Evolutionary conservation across 2,888 invertebrate species (phyloP).

Genomic region (Drosophila kuntzei): DNA sequence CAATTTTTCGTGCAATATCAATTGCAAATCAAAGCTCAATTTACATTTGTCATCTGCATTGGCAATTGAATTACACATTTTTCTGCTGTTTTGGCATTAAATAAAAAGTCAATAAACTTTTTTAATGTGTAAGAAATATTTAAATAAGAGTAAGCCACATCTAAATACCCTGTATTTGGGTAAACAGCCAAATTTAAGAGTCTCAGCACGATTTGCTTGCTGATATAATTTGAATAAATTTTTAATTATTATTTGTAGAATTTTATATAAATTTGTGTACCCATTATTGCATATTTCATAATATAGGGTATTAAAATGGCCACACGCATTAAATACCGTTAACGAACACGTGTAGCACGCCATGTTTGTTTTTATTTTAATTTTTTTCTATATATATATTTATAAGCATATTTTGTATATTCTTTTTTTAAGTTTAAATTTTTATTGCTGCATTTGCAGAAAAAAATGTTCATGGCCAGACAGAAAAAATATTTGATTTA

Average conservation of each 20-base stretch:
- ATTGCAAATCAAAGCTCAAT: slow-evolving; percentile 44
- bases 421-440: slow-evolving; percentile 32
- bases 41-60: slow-evolving; percentile 51
- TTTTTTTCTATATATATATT: neutral
- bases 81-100: slow-evolving; percentile 41
- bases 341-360: slow-evolving; percentile 49
- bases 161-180: neutral
- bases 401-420: slow-evolving; percentile 1
- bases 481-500: slow-evolving; percentile 45
- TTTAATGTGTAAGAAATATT: neutral
- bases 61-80: slow-evolving; percentile 41
- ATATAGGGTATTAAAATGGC: neutral
- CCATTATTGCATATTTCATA: too few species aligned
- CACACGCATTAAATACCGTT: neutral
- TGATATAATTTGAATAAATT: too few species aligned
- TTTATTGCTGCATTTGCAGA: slow-evolving; percentile 65
- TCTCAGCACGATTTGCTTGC: neutral
- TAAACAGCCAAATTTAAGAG: neutral
- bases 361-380: slow-evolving; percentile 18
- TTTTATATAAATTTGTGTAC: neutral
- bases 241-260: too few species aligned
- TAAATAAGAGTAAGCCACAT: neutral
- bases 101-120: slow-evolving; percentile 59
- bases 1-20: slow-evolving; percentile 3
- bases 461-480: slow-evolving; percentile 48